Evolutionary conservation across 1,140 invertebrate genomes (phyloP), one percentile per base, ranked within the genome.

Genomic region (Riptortus pedestris): DNA sequence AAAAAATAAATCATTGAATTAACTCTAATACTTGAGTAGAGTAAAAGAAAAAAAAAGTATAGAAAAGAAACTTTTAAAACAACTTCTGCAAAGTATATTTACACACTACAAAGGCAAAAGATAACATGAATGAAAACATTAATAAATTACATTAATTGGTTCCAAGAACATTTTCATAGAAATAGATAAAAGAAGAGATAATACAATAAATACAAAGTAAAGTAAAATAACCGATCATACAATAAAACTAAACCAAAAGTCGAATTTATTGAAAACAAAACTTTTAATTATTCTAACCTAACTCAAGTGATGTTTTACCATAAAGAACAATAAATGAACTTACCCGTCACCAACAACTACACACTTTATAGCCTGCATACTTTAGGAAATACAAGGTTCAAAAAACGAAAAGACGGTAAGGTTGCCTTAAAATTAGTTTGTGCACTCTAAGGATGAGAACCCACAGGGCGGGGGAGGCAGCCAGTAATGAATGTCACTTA

Each of bases 271-370:
- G 5, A 14, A 38, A 38, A 38, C 31, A 38, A 38, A 38, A 38
- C 31, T 7, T 38, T 14, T 38, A 38, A 38, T 38, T 38, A 38
- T 14, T 7, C 31, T 7, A 38, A 38, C 14, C 5, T 7, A 38
- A 7, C 5, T 38, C 31, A 38, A 38, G 31, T 7, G 5, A 38
- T 38, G 14, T 38, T 38, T 38, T 7, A 38, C 14, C 5, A 29
- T 31, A 26, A 4, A 59, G 18, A 68, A 70, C 66, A 68, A 65
- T 55, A 52, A 55, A 63, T 66, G 58, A 68, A 84, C 86, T 83
- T 78, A 91, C 87, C 91, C 91, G 76, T 94, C 92, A 66, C 91
- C 91, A 68, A 95, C 91, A 67, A 95, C 91, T 70, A 94, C 92
- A 82, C 92, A 94, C 78, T 95, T 94, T 73, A 94, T 94, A 62